A percentile compares a stretch with the other conserved stretches of the same genome.
Conservation (phyloP, 2,113 vertebrate species). For the Trachemys scripta region DNA sequence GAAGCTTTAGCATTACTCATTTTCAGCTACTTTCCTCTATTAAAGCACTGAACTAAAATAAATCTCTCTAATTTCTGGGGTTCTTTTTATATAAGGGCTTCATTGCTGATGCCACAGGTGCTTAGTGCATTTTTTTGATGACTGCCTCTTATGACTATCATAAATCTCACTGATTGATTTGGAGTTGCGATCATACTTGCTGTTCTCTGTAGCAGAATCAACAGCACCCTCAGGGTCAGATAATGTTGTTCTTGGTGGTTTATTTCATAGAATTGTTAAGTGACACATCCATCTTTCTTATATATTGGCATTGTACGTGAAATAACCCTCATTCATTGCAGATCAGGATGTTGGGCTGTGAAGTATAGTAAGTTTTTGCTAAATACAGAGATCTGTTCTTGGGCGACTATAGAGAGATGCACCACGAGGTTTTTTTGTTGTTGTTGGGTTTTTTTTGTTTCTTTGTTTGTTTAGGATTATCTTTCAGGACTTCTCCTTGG, state of each 20-base stretch:
- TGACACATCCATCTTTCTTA: not conserved
- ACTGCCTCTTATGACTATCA: not conserved
- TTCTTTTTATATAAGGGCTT: not conserved
- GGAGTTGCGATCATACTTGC: not conserved
- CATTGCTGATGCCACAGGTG: not conserved
- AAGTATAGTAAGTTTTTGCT: not conserved
- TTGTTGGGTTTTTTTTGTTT: not conserved
- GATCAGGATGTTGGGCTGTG: not conserved
- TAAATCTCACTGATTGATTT: slow-evolving; percentile 14
- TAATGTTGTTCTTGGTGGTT: slow-evolving; percentile 15
- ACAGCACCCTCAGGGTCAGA: not conserved
- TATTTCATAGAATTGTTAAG: not conserved
- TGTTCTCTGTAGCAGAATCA: slow-evolving; percentile 3
- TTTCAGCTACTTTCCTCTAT: not conserved
- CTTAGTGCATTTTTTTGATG: slow-evolving; percentile 9
- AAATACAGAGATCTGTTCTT: not conserved
- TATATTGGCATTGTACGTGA: not conserved
- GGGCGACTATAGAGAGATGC: not conserved
- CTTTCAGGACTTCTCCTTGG: not conserved
- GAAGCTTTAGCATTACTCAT: not conserved
- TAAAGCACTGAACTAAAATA: not conserved
- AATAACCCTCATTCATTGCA: not conserved
- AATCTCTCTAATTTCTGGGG: not conserved
- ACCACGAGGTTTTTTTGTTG: not conserved
- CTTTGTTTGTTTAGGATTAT: not conserved